Percentiles rank a stretch among this genome's conserved stretches.
These are phyloP conservation scores for Teinopalpus imperialis DNA, from an alignment of 2,888 invertebrate genomes.

Conservation along the genomic window DNA sequence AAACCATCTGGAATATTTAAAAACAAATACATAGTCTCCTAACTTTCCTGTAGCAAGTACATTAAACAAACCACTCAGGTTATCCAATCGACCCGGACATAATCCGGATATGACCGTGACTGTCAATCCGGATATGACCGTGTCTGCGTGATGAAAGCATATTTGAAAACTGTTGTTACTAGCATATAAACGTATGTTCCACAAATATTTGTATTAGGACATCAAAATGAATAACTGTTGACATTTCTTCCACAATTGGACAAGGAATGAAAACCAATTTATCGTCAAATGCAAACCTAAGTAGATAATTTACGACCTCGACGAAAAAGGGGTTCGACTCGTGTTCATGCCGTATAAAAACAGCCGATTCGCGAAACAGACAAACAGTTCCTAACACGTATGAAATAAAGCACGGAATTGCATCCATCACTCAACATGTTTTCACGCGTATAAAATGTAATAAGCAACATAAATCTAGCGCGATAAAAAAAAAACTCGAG, in stretches of 20 bases:
- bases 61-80: too few relatives aligned
- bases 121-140: too few relatives aligned
- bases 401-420: conserved; percentile 63
- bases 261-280: conserved; percentile 65
- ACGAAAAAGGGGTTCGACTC: conserved; percentile 57
- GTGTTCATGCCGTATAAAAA: conserved; percentile 26
- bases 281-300: conserved; percentile 68
- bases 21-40: too few relatives aligned
- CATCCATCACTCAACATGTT: conserved; percentile 56
- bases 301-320: conserved; percentile 71
- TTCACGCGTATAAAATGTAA: conserved; percentile 76
- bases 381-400: conserved; percentile 52
- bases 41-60: too few relatives aligned
- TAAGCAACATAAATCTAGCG: conserved; percentile 73
- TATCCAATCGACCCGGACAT: too few relatives aligned
- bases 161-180: too few relatives aligned
- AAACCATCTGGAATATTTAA: too few relatives aligned
- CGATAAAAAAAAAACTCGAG: conserved; percentile 36
- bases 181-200: conserved; percentile 6
- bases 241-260: conserved; percentile 52
- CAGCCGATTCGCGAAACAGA: conserved; percentile 27
- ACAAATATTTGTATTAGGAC: conserved; percentile 29
- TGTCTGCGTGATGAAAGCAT: too few relatives aligned
- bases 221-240: conserved; percentile 45
- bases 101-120: too few relatives aligned